Evolutionary conservation across 2,113 vertebrate species (phyloP), one percentile per base, ranked within the genome.

Genomic region (Lepidothrix coronata): DNA sequence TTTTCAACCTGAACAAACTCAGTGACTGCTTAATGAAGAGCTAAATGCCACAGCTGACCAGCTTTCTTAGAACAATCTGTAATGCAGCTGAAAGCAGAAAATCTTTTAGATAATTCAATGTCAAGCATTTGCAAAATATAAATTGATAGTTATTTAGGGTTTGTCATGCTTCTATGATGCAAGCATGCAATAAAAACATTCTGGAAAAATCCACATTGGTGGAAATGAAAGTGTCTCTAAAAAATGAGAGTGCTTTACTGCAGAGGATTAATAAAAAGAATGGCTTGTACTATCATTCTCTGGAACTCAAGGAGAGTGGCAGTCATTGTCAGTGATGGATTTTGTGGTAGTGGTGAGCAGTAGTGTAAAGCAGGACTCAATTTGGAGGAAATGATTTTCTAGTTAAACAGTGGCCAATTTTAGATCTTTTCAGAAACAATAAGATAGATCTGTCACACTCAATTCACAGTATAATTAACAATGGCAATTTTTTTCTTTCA

Each of bases 401-500:
- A 61, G 79, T 93, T 93, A 92, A 94, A 91, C 15, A 63, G 46
- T 78, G 39, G 62, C 21, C 21, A 77, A 63, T 71, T 96, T 91
- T 77, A 95, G 46, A 52, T 90, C 84, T 96, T 94, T 89, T 84
- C 59, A 74, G 70, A 76, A 96, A 88, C n/a, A 86, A 11, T 74
- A 57, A 88, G 62, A 86, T 75, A 77, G 39, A 78, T 96, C 11
- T 81, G 39, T 93, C 89, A 94, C 35, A 74, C 21, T 88, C n/a
- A 54, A 65, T 88, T 89, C 70, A 59, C 61, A 82, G 10, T 23
- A 55, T 68, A 95, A 89, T 63, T 95, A 94, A 65, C 52, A 93
- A 57, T 46, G 31, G 59, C 13, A 79, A 9, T 12, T 66, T 80
- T 77, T 81, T 77, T 39, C 33, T 88, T 89, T 94, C 37, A 67